Percentiles rank a stretch among this genome's conserved stretches.
phyloP scores from a whole-genome alignment of 2,888 invertebrate genomes.

The Steinernema scapterisci region DNA sequence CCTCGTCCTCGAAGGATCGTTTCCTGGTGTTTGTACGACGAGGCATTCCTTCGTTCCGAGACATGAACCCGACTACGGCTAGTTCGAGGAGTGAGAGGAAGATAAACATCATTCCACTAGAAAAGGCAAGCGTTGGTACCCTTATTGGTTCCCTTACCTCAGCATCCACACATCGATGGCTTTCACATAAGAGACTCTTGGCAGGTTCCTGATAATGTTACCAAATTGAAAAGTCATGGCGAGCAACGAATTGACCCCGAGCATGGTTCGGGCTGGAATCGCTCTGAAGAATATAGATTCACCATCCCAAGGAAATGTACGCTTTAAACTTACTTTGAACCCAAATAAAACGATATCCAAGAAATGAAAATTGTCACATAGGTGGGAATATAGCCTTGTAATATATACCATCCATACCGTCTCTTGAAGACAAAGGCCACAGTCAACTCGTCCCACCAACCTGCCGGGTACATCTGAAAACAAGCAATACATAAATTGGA shows the following conservation, averaged over 20 bases:
- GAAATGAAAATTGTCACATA: constrained; percentile 67
- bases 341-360: constrained; percentile 67
- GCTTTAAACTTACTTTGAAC: constrained; percentile 52
- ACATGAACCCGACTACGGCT: constrained; percentile 67
- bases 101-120: constrained; percentile 66
- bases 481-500: not conserved
- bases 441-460: constrained; percentile 67
- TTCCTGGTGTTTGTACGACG: constrained; percentile 44
- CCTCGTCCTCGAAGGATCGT: constrained; percentile 52
- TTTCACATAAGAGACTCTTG: constrained; percentile 66
- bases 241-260: constrained; percentile 67
- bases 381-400: constrained; percentile 67
- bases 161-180: constrained; percentile 67
- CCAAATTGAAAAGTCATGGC: constrained; percentile 68
- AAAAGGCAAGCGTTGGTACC: not conserved
- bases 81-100: constrained; percentile 66
- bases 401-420: constrained; percentile 67
- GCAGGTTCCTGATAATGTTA: constrained; percentile 67
- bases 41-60: constrained; percentile 65
- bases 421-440: constrained; percentile 66
- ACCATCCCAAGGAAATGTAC: too few species aligned
- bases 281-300: constrained; percentile 50
- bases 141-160: constrained; percentile 16
- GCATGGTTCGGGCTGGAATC: constrained; percentile 67
- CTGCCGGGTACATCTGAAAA: constrained; percentile 67